These are phyloP conservation scores for Phoeniculus purpureus DNA, from an alignment of 2,797 vertebrate genomes.

Conservation along the genomic window DNA sequence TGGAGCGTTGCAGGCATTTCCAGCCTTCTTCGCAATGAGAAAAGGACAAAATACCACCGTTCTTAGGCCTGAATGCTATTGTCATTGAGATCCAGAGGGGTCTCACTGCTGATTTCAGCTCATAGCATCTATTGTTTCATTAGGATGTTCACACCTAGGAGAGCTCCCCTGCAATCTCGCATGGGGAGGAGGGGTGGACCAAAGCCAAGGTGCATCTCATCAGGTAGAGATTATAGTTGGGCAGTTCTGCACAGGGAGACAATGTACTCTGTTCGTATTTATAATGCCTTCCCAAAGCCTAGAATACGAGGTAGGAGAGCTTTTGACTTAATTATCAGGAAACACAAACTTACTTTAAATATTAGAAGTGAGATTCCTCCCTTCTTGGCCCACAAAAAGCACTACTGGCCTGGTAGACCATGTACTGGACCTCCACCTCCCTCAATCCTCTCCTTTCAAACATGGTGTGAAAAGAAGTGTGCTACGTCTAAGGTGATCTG, in stretches of 20 bases:
- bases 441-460: background rate
- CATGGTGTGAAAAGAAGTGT: accelerated
- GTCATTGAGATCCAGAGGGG: background rate
- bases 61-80: background rate
- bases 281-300: background rate
- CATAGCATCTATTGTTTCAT: background rate
- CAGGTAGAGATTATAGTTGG: background rate
- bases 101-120: background rate
- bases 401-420: background rate
- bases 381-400: background rate
- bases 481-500: background rate
- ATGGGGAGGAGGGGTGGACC: background rate
- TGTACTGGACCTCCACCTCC: background rate
- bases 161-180: background rate
- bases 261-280: background rate
- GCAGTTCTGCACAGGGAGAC: background rate
- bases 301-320: background rate
- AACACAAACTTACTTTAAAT: background rate
- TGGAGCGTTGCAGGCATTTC: background rate
- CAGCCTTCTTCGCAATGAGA: background rate
- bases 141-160: background rate
- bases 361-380: background rate
- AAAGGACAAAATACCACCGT: background rate
- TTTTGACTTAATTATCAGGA: background rate
- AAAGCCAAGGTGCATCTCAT: background rate